Conservation (phyloP, 2,113 vertebrate species). For the Merops nubicus region DNA sequence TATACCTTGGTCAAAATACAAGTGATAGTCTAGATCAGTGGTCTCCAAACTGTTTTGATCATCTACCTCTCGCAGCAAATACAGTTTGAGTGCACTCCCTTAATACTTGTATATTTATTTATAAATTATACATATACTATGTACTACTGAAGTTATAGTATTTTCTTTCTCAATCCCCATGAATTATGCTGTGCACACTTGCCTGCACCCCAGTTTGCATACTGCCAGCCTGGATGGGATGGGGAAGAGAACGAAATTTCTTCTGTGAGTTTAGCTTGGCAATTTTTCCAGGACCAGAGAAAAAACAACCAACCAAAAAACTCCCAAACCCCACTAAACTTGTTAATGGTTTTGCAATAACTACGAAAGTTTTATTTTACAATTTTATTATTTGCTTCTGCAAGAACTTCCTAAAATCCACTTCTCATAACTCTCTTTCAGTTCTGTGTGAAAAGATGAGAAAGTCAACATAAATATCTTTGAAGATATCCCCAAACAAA, state of each 20-base stretch:
- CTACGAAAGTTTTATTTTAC: background rate
- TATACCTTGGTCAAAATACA: background rate
- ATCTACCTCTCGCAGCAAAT: background rate
- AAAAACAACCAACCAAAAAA: background rate
- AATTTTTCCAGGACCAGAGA: accelerated
- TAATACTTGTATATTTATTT: background rate
- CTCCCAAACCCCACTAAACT: too few species aligned
- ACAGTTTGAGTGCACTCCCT: background rate
- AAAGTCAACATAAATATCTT: background rate
- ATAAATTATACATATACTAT: background rate
- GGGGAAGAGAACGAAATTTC: background rate
- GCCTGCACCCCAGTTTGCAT: background rate
- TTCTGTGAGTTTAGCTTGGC: background rate
- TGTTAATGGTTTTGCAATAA: background rate
- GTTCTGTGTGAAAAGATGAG: background rate
- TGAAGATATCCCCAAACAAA: background rate
- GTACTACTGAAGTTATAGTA: background rate
- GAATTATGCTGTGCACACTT: background rate
- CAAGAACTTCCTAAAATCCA: background rate
- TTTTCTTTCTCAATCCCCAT: background rate
- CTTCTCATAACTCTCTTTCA: background rate
- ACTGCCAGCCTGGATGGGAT: background rate
- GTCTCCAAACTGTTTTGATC: background rate
- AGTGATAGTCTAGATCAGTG: background rate
- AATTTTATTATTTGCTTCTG: background rate